Evolutionary conservation across 2,888 invertebrate genomes (phyloP), one percentile per base, ranked within the genome.

Genomic region (Phaedon cochleariae): DNA sequence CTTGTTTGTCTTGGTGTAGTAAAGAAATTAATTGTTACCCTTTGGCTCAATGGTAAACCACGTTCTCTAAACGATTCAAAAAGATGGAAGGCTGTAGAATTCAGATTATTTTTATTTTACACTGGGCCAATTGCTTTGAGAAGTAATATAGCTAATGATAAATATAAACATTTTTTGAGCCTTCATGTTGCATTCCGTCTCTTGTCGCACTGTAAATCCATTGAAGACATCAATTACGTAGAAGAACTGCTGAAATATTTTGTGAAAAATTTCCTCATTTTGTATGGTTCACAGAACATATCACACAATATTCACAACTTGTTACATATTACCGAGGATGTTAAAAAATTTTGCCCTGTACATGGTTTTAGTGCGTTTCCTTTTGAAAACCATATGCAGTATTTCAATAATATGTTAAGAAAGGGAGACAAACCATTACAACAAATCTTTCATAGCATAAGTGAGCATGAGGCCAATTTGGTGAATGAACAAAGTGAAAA

Each of bases 221-320:
- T 37, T 2, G 57, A 68, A n/a, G 10, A 22, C 26, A 18, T 45
- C 22, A 22, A 58, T 22, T 70, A 67, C 65, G 64, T 65, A 18
- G 49, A 70, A 48, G 12, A 45, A 18, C 52, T 73, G 10, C 31
- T 72, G 22, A 55, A 66, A 41, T 58, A 69, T 59, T 73, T 71
- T 67, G 63, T 73, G 5, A 49, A 67, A 59, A 68, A 63, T 51
- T 74, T 70, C 60, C 62, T 48, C 26, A 60, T 60, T 54, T 20
- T 75, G 18, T 72, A 71, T 65, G 71, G 69, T 10, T 26, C 64
- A 60, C 62, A 74, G 58, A 67, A 69, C 54, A 59, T 73, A 22
- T 71, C 74, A 18, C 71, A 75, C 54, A 74, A 74, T 68, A 62
- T 75, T 18, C 75, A 74, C 53, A 70, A 68, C 54, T 64, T 71